Base-by-base conservation (phyloP, 1,140 invertebrate species). In the Orius insidiosus region DNA sequence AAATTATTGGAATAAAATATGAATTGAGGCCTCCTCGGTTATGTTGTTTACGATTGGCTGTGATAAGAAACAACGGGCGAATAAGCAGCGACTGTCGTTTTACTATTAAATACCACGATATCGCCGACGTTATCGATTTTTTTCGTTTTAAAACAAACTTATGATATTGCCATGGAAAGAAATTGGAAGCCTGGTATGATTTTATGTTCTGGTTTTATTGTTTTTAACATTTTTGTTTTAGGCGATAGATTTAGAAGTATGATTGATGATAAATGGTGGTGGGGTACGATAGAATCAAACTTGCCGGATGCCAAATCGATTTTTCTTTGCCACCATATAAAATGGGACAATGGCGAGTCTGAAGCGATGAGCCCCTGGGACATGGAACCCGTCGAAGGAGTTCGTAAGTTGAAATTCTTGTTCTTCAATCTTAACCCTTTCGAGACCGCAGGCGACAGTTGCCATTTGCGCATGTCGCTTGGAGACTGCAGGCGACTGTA, bases 201-300 rank as follows among this genome's bases (percentile, higher is more conserved):
- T 34, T 46, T 31, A n/a, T n/a, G n/a, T n/a, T n/a, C n/a, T n/a
- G n/a, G n/a, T n/a, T n/a, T n/a, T n/a, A n/a, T n/a, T n/a, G n/a
- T n/a, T n/a, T n/a, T 18, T 2, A n/a, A 7, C 40, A 7, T 36
- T 49, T n/a, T n/a, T 51, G 54, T 53, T 55, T 36, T 51, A 69
- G 71, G 67, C 51, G 68, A 72, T 59, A 67, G 80, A 40, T 94
- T 94, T 63, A 73, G 92, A 7, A 93, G 90, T 58, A 83, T 95
- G 71, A 96, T 98, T 46, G 90, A 95, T 60, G 88, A 94, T 60
- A 76, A 77, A 19, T 97, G 93, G 93, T 98, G 90, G 89, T 79
- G 85, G 58, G 93, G 93, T 5, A 68, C 72, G 39, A 85, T 94
- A 19, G 69, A 76, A 51, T 69, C 71, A 1, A 73, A 78, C 48